A percentile compares a stretch with the other conserved stretches of the same genome.
phyloP scores from a whole-genome alignment of 2,113 vertebrate genomes.

The Microtus oregoni region DNA sequence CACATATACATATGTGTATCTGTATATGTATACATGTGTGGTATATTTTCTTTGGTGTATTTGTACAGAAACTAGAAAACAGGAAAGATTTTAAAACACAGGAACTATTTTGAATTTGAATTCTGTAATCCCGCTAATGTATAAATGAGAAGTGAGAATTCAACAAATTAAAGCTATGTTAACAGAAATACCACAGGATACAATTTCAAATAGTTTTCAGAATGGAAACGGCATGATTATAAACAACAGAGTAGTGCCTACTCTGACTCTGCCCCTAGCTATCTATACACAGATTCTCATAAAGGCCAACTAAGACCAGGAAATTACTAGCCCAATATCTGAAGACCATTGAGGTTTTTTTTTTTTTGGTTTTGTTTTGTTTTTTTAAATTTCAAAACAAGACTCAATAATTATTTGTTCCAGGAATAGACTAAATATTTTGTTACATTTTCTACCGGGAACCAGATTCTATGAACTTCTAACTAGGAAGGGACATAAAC shows the following conservation, averaged over 20 bases:
- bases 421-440: slow-evolving; percentile 14
- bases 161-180: slow-evolving; percentile 18
- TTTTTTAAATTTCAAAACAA: slow-evolving; percentile 53
- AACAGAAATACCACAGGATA: slow-evolving; percentile 11
- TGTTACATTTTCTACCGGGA: slow-evolving; percentile 16
- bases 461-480: not conserved
- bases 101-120: slow-evolving; percentile 37
- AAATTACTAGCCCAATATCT: not conserved
- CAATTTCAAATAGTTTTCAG: slow-evolving; percentile 43
- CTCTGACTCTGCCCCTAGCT: not conserved
- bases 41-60: not conserved
- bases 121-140: not conserved
- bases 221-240: not conserved
- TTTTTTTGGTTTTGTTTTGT: not conserved
- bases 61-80: slow-evolving; percentile 18
- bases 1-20: not conserved
- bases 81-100: slow-evolving; percentile 56
- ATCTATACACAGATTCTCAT: slow-evolving; percentile 12
- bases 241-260: slow-evolving; percentile 33
- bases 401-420: not conserved
- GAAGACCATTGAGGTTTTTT: not conserved
- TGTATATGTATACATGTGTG: no score
- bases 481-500: not conserved
- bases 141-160: slow-evolving; percentile 25
- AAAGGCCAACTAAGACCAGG: not conserved